phyloP scores from a whole-genome alignment of 2,797 vertebrate species.

The Antrozous pallidus region DNA sequence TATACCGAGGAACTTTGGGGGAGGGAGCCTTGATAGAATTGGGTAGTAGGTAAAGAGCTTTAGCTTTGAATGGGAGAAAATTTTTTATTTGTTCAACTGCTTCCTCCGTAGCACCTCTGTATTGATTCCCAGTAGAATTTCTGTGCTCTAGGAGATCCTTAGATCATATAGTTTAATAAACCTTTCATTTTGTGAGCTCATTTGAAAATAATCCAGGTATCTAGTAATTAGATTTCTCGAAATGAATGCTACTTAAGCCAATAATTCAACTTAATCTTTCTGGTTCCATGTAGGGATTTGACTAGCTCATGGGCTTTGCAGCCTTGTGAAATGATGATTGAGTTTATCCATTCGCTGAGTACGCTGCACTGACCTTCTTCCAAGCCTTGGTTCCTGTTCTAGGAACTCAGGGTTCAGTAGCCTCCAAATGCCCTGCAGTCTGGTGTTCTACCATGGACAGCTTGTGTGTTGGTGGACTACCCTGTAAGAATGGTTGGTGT shows the following conservation, averaged over 20 bases:
- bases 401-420: slow-evolving; percentile 70
- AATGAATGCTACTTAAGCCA: neutral
- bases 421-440: slow-evolving; percentile 47
- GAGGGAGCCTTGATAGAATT: neutral
- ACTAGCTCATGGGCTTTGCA: slow-evolving; percentile 10
- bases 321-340: slow-evolving; percentile 83
- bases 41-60: neutral
- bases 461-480: slow-evolving; percentile 70
- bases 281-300: neutral
- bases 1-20: neutral
- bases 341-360: slow-evolving; percentile 88
- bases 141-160: neutral
- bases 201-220: neutral
- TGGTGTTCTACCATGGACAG: slow-evolving; percentile 73
- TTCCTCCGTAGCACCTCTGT: neutral
- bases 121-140: neutral
- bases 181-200: neutral
- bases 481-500: slow-evolving; percentile 67
- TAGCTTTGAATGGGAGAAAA: neutral
- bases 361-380: slow-evolving; percentile 67
- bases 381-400: slow-evolving; percentile 77
- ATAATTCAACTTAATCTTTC: neutral
- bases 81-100: neutral
- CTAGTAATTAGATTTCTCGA: neutral
- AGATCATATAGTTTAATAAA: neutral